These are phyloP conservation scores for Leptopilina syphax DNA, from an alignment of 2,888 invertebrate species.

Conservation along the genomic window DNA sequence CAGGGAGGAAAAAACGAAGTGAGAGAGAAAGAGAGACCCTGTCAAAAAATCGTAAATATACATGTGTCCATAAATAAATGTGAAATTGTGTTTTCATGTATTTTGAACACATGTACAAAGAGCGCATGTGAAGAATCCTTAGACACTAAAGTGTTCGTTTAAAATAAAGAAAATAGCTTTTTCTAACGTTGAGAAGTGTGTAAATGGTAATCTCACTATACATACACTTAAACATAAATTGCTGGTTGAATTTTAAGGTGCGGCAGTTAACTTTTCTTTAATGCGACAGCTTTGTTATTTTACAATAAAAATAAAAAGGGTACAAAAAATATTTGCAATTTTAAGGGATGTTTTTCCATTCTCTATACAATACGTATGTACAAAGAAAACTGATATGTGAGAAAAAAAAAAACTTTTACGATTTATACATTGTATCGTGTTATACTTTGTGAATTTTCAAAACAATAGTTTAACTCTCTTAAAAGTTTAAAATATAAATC, in stretches of 20 bases:
- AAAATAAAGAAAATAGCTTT: slow-evolving; percentile 38
- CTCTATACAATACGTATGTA: background rate
- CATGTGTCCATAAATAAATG: slow-evolving; percentile 29
- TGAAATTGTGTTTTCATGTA: background rate
- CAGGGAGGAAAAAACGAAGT: no score
- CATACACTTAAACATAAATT: slow-evolving; percentile 45
- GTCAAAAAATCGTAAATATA: slow-evolving; percentile 28
- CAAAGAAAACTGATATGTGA: no score
- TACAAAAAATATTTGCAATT: slow-evolving; percentile 17
- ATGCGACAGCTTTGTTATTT: slow-evolving; percentile 27
- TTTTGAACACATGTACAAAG: slow-evolving; percentile 15
- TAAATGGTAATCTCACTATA: slow-evolving; percentile 53
- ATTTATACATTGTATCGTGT: no score
- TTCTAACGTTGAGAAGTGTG: slow-evolving; percentile 42
- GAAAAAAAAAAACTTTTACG: no score
- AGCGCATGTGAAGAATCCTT: background rate
- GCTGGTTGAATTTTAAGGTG: slow-evolving; percentile 51
- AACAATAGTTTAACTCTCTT: no score
- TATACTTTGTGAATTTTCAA: no score
- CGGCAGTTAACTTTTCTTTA: slow-evolving; percentile 50
- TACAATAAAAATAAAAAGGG: background rate
- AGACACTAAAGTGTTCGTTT: slow-evolving; percentile 15
- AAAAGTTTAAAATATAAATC: no score
- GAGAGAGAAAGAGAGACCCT: background rate
- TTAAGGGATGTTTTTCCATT: slow-evolving; percentile 19